Evolutionary conservation across 2,113 vertebrate species (phyloP).

Genomic region (Mellivora capensis): DNA sequence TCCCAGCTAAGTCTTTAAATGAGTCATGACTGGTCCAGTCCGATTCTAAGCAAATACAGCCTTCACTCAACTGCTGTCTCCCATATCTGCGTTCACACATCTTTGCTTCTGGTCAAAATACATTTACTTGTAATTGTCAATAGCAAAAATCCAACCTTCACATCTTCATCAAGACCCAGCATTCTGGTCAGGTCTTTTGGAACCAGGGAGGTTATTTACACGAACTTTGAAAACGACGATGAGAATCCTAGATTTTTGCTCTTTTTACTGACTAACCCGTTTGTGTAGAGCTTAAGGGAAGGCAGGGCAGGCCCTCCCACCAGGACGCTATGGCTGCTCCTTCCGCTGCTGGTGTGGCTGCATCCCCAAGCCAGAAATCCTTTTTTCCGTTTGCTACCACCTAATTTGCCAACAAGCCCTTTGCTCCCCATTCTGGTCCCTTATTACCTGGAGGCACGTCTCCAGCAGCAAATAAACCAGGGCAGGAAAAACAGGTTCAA

Average conservation of each 20-base stretch:
- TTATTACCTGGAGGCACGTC: not conserved
- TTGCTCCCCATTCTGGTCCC: not conserved
- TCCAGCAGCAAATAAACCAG: not conserved
- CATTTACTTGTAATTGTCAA: not conserved
- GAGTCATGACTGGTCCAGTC: not conserved
- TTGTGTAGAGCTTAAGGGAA: not conserved
- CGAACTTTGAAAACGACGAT: not conserved
- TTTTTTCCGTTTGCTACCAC: not conserved
- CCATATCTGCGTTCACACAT: not conserved
- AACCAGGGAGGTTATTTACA: not conserved
- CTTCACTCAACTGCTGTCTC: not conserved
- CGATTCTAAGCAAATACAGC: not conserved
- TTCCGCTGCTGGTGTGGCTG: not conserved
- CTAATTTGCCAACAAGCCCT: not conserved
- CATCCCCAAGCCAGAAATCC: not conserved
- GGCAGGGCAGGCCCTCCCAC: not conserved
- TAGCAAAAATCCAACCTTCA: not conserved
- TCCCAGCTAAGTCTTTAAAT: not conserved
- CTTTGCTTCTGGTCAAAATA: constrained; percentile 22
- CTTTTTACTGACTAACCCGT: not conserved
- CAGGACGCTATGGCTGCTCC: not conserved
- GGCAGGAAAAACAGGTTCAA: not conserved
- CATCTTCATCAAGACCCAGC: not conserved
- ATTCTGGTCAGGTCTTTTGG: not conserved
- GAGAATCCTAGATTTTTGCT: not conserved